A percentile compares a stretch with the other conserved stretches of the same genome.
Evolutionary conservation across 2,113 vertebrate genomes (phyloP).

Genomic region (Silurus glanis): DNA sequence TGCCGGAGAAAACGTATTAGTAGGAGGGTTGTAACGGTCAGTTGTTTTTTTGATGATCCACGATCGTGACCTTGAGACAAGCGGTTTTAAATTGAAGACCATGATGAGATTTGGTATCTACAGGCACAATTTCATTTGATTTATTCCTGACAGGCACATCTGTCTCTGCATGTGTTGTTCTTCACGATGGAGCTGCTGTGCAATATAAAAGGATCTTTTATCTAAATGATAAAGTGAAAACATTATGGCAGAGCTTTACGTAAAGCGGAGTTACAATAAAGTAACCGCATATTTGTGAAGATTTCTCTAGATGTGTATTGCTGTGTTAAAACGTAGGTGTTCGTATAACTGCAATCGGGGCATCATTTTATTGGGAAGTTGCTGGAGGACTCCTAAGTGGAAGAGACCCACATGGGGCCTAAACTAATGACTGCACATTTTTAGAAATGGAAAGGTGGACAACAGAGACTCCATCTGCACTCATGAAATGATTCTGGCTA

Average conservation of each 20-base stretch:
- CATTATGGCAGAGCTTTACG: not conserved
- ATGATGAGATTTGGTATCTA: not conserved
- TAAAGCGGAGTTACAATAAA: not conserved
- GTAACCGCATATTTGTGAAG: not conserved
- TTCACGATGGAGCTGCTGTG: not conserved
- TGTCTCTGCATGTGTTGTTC: not conserved
- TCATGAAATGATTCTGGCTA: not conserved
- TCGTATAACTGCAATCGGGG: not conserved
- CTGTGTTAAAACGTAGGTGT: not conserved
- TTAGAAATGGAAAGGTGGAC: not conserved
- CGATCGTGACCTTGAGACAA: not conserved
- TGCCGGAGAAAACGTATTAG: not conserved
- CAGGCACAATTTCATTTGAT: not conserved
- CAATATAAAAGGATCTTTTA: not conserved
- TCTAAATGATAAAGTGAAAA: not conserved
- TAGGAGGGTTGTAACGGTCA: not conserved
- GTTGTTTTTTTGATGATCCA: not conserved
- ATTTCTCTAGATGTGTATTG: not conserved
- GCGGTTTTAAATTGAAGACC: not conserved
- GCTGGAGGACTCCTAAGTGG: not conserved
- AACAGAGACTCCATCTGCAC: not conserved
- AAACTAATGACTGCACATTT: not conserved
- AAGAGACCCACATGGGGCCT: not conserved
- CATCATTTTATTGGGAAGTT: not conserved
- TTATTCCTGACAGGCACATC: not conserved